phyloP scores from a whole-genome alignment of 2,888 invertebrate genomes.

The Formica aserva region DNA sequence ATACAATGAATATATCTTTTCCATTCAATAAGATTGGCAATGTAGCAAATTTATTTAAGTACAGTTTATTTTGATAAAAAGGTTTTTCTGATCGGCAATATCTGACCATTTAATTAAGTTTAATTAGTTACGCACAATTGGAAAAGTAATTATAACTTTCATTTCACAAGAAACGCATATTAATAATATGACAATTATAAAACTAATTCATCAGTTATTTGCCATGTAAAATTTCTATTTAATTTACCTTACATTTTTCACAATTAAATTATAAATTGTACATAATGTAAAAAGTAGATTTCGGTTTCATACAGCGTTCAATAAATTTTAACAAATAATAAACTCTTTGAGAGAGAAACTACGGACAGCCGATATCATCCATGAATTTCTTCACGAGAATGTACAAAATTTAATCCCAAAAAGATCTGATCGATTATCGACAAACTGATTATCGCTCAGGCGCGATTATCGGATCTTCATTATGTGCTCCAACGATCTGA shows the following conservation, averaged over 20 bases:
- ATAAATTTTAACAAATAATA: conserved; percentile 8
- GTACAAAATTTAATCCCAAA: conserved; percentile 41
- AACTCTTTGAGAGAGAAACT: conserved; percentile 15
- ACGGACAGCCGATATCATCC: neutral
- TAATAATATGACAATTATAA: neutral
- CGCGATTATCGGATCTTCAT: conserved; percentile 78
- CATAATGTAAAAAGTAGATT: conserved; percentile 7
- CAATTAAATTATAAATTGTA: neutral
- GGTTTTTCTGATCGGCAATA: conserved; percentile 51
- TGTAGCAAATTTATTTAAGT: neutral
- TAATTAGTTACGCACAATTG: conserved; percentile 56
- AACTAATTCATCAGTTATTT: neutral
- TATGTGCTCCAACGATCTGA: conserved; percentile 74
- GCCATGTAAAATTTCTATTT: neutral
- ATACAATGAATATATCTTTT: conserved; percentile 39
- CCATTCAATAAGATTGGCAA: conserved; percentile 12
- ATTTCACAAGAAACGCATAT: neutral
- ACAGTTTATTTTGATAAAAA: conserved; percentile 47
- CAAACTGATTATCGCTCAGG: conserved; percentile 73
- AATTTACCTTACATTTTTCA: neutral
- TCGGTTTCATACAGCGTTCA: neutral
- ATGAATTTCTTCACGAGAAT: conserved; percentile 4
- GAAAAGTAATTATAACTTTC: conserved; percentile 48
- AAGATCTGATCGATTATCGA: conserved; percentile 70
- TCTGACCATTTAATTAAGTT: conserved; percentile 61